Percentiles rank a stretch among this genome's conserved stretches.
These are phyloP conservation scores for Schlechtendalia chinensis DNA, from an alignment of 1,140 invertebrate species.

Conservation along the genomic window DNA sequence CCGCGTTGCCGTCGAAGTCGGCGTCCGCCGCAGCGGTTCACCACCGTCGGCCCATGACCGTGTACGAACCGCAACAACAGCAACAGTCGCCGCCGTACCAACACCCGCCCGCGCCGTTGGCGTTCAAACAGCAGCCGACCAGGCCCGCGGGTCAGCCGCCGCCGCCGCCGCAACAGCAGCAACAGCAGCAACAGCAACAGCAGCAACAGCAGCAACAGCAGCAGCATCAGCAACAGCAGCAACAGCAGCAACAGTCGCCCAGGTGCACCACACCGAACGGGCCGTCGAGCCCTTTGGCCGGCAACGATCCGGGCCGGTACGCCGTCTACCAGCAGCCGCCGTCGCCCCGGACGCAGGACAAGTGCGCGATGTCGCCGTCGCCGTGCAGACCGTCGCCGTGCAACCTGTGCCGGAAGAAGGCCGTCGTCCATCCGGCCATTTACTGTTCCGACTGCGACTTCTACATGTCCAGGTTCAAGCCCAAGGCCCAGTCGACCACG, in stretches of 20 bases:
- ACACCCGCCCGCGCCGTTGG: slow-evolving; percentile 44
- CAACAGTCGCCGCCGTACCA: slow-evolving; percentile 50
- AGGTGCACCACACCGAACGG: slow-evolving; percentile 40
- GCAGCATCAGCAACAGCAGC: no score
- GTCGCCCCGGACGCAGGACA: slow-evolving; percentile 53
- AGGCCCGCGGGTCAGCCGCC: slow-evolving; percentile 51
- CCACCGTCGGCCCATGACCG: slow-evolving; percentile 11
- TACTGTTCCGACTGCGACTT: slow-evolving; percentile 88
- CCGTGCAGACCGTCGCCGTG: slow-evolving; percentile 59
- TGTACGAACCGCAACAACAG: slow-evolving; percentile 50
- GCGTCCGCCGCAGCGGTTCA: neutral
- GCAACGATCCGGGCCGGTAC: slow-evolving; percentile 51
- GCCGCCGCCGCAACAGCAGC: slow-evolving; percentile 50
- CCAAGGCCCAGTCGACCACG: slow-evolving; percentile 55
- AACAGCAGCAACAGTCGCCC: no score
- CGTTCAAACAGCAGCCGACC: slow-evolving; percentile 24
- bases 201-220: slow-evolving; percentile 46
- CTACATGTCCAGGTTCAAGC: slow-evolving; percentile 84
- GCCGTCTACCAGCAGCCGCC: slow-evolving; percentile 57
- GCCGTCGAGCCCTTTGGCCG: neutral
- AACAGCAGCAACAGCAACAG: slow-evolving; percentile 50
- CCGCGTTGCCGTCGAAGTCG: neutral
- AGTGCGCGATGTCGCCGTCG: slow-evolving; percentile 32
- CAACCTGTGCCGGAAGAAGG: slow-evolving; percentile 81
- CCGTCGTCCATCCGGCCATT: slow-evolving; percentile 68